A percentile compares a stretch with the other conserved stretches of the same genome.
These are phyloP conservation scores for Ecliptopera silaceata DNA, from an alignment of 2,888 invertebrate species.

Conservation along the genomic window DNA sequence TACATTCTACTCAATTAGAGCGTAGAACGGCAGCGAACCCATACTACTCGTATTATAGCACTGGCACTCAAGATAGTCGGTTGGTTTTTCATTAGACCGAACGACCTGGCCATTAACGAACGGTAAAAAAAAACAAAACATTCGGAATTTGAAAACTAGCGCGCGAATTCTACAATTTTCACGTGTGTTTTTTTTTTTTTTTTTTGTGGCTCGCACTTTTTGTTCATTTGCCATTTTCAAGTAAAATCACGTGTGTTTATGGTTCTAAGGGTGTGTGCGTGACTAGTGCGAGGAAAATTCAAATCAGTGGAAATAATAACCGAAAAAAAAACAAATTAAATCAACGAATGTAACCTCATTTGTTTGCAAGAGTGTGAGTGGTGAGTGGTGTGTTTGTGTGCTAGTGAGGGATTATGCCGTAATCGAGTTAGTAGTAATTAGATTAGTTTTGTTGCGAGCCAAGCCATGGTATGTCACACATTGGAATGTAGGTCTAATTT, in stretches of 20 bases:
- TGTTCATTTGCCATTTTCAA: too few relatives aligned
- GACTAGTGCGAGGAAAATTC: conserved; percentile 16
- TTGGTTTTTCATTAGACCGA: conserved; percentile 54
- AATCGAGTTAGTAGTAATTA: conserved; percentile 78
- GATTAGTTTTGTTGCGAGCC: conserved; percentile 63
- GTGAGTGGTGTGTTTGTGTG: conserved; percentile 37
- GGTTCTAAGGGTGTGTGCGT: conserved; percentile 10
- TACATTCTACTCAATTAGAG: conserved; percentile 78
- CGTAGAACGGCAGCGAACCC: conserved; percentile 62
- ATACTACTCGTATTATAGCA: conserved; percentile 56
- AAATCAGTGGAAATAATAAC: conserved; percentile 12
- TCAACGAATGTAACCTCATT: conserved; percentile 23
- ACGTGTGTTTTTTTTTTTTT: too few relatives aligned
- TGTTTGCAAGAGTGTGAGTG: conserved; percentile 25
- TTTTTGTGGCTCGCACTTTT: too few relatives aligned
- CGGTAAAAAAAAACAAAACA: conserved; percentile 26
- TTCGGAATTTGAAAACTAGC: conserved; percentile 17
- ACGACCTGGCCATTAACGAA: conserved; percentile 30
- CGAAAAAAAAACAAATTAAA: conserved; percentile 16
- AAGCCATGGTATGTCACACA: conserved; percentile 46
- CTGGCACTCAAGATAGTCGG: conserved; percentile 68
- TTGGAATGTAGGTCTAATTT: conserved; percentile 49
- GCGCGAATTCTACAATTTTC: conserved; percentile 19
- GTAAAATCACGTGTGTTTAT: neutral
- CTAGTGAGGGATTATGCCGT: conserved; percentile 58